Percentiles rank a stretch among this genome's conserved stretches.
Evolutionary conservation across 2,797 vertebrate genomes (phyloP).

Genomic region (Anas bernieri): DNA sequence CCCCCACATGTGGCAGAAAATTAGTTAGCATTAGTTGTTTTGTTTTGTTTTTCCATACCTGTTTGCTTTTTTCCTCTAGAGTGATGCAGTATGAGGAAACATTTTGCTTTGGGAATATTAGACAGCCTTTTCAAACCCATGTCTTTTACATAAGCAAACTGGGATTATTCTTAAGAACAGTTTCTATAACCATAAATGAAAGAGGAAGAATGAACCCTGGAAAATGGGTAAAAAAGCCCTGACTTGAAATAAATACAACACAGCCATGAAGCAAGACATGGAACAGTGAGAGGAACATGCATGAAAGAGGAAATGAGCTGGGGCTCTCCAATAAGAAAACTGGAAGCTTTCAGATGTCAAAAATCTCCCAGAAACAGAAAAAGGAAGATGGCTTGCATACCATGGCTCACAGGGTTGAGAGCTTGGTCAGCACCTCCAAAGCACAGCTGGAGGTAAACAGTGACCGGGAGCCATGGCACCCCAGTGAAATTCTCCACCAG

Average conservation of each 20-base stretch:
- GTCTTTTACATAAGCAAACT: neutral
- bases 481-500: rapidly evolving
- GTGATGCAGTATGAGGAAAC: neutral
- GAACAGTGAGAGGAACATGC: neutral
- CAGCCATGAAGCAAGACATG: neutral
- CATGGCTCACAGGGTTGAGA: neutral
- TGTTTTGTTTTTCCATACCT: neutral
- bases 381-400: neutral
- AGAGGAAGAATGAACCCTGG: neutral
- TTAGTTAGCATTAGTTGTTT: neutral
- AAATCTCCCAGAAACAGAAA: conserved; percentile 28
- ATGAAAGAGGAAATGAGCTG: neutral
- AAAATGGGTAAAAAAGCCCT: neutral
- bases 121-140: neutral
- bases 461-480: rapidly evolving
- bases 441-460: neutral
- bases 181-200: neutral
- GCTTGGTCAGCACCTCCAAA: neutral
- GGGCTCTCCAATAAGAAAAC: conserved; percentile 26
- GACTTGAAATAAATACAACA: neutral
- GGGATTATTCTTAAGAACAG: neutral
- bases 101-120: neutral
- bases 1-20: conserved; percentile 38
- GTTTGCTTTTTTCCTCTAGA: neutral
- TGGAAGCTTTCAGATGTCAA: conserved; percentile 40